Base-by-base conservation (phyloP, 2,113 vertebrate species). In the Halcyon malimbica region DNA sequence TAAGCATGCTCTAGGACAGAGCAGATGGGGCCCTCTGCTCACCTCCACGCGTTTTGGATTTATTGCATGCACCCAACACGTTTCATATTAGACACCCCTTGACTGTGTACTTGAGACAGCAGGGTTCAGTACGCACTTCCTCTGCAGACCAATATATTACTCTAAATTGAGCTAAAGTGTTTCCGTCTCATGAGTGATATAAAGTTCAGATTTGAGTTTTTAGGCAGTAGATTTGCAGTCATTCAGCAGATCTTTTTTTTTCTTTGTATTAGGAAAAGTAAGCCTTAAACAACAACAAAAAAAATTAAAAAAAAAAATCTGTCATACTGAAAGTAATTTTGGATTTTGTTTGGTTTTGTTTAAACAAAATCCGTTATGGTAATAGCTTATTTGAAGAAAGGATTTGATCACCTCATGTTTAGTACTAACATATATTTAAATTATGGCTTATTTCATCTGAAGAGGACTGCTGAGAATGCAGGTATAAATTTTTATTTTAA, bases 91-190 rank as follows among this genome's bases (percentile, higher is more conserved):
- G 96, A 98, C 98, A 97, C 97, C 97, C 97, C 97, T 97, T 59
- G 96, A 94, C 97, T 93, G 87, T 97, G 94, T 94, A 91, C 95
- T 94, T 89, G 97, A 97, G 97, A 97, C 97, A 97, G 97, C 97
- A 96, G 92, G 94, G 96, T 95, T 97, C 94, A 95, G 93, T 44
- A 85, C 54, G 97, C 88, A 97, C 96, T 98, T 98, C 97, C 98
- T 97, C 97, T 94, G 93, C 96, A 98, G 98, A 97, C 97, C 95
- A 97, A 97, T 98, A 98, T 97, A 97, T 98, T 98, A 97, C 96
- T 96, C 97, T 97, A 98, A 98, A 98, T 97, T 94, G 97, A 98
- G 95, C 96, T 96, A 96, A 98, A 97, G 96, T 97, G 98, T 98
- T 98, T 98, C 98, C 96, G 90, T 96, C 97, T 89, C 90, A 80